Percentiles rank a stretch among this genome's conserved stretches.
Evolutionary conservation across 2,113 vertebrate species (phyloP).

Genomic region (Prietella phreatophila): DNA sequence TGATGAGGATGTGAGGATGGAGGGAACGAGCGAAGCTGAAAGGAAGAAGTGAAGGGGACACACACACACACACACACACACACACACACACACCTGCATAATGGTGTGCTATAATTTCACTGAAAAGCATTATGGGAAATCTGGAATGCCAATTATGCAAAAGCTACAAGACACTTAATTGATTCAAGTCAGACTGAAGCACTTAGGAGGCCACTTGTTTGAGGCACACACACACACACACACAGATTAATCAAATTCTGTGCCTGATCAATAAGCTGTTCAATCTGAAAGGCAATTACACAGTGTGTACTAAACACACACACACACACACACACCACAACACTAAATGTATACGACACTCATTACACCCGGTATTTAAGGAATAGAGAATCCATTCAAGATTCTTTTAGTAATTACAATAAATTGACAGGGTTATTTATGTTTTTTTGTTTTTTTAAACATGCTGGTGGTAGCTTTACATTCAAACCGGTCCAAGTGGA

Average conservation of each 20-base stretch:
- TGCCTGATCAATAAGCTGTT: constrained; percentile 9
- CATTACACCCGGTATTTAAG: not conserved
- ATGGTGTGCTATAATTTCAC: not conserved
- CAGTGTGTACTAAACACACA: not conserved
- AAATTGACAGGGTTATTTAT: not conserved
- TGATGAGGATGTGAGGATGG: not conserved
- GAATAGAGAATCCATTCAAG: not conserved
- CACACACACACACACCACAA: not conserved
- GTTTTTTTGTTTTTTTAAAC: not conserved
- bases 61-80: not conserved
- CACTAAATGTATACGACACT: not conserved
- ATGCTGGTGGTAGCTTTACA: not conserved
- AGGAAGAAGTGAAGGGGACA: not conserved
- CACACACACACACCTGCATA: not conserved
- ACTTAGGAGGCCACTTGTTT: not conserved
- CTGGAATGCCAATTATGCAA: not conserved
- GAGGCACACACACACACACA: constrained; percentile 11
- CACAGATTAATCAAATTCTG: constrained; percentile 14
- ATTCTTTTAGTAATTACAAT: not conserved
- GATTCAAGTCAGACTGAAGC: not conserved
- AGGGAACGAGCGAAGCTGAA: not conserved
- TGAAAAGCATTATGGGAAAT: constrained; percentile 9
- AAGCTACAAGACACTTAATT: not conserved
- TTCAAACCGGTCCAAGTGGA: not conserved
- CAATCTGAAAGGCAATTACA: constrained; percentile 19